phyloP scores from a whole-genome alignment of 2,113 vertebrate species.

The Anguilla rostrata region DNA sequence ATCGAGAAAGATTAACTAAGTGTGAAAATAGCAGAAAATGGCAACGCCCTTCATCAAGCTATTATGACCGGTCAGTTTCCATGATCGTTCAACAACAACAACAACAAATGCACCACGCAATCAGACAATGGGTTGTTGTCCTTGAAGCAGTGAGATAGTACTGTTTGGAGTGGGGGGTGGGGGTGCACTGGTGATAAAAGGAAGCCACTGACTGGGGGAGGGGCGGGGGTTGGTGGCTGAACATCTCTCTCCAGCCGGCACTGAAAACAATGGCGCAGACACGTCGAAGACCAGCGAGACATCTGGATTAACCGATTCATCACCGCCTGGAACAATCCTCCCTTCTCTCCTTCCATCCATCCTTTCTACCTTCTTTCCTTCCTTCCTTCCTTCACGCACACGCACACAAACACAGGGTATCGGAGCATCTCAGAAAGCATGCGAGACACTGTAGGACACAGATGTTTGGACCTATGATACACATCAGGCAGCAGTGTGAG shows the following conservation, averaged over 20 bases:
- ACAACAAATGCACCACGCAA: not conserved
- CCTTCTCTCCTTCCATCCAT: too few species aligned
- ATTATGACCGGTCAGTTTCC: not conserved
- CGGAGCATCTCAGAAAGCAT: too few species aligned
- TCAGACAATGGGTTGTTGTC: slow-evolving; percentile 22
- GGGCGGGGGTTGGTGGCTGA: not conserved
- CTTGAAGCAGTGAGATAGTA: not conserved
- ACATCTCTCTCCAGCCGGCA: not conserved
- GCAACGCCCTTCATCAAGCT: not conserved
- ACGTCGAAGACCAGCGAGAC: not conserved
- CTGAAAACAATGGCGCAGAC: not conserved
- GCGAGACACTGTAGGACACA: too few species aligned
- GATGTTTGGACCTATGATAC: too few species aligned
- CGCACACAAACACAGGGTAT: too few species aligned
- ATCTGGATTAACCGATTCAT: not conserved
- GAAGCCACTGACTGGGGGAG: not conserved
- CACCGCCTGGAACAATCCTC: not conserved
- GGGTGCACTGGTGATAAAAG: not conserved
- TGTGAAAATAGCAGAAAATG: not conserved
- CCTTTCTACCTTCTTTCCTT: too few species aligned
- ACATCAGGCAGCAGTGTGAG: too few species aligned
- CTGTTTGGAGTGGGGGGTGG: not conserved
- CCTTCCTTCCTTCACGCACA: too few species aligned
- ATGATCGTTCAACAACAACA: not conserved
- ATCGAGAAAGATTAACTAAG: not conserved